Conservation (phyloP, 2,888 invertebrate species). For the Bimastos eiseni region DNA sequence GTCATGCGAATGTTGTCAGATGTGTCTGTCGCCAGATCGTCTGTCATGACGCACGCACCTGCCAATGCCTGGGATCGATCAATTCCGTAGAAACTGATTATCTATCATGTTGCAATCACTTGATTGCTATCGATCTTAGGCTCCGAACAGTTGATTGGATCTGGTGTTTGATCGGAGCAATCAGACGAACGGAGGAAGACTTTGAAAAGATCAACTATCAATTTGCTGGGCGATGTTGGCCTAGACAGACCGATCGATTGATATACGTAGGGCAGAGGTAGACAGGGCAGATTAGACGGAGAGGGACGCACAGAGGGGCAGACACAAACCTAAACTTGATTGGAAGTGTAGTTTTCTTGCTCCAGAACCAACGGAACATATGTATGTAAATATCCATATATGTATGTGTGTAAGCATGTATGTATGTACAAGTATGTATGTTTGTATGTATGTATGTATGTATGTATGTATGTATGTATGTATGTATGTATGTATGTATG, state of each 20-base stretch:
- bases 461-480: too few relatives aligned
- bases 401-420: background rate
- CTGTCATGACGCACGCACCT: background rate
- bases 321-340: background rate
- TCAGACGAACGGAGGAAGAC: background rate
- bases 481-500: too few relatives aligned
- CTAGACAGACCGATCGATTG: background rate
- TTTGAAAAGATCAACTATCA: background rate
- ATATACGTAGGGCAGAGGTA: too few relatives aligned
- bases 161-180: constrained; percentile 13
- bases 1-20: too few relatives aligned
- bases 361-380: background rate
- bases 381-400: background rate
- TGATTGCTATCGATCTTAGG: background rate
- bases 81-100: background rate
- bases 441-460: too few relatives aligned
- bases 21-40: background rate
- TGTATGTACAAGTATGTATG: too few relatives aligned
- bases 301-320: background rate
- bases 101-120: background rate
- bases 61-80: background rate
- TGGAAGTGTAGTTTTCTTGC: too few relatives aligned
- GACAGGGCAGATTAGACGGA: too few relatives aligned
- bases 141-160: background rate
- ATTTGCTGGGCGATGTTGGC: background rate